These are phyloP conservation scores for Puma concolor DNA, from an alignment of 2,113 vertebrate genomes.

Conservation along the genomic window DNA sequence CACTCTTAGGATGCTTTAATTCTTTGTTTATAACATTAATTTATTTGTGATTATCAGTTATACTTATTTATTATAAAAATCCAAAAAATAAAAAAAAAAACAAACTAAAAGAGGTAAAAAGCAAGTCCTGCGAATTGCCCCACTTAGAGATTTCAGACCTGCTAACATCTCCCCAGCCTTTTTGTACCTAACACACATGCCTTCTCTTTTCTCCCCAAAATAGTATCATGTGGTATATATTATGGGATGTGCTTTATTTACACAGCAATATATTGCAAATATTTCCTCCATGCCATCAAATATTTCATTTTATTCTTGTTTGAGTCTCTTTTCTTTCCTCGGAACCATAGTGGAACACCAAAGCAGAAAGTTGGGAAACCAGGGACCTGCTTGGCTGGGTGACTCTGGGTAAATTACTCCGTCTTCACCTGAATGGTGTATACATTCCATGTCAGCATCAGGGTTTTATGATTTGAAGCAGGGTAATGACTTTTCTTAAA, in stretches of 20 bases:
- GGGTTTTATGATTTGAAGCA: not conserved
- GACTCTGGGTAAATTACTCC: not conserved
- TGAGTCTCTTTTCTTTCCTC: conserved; percentile 5
- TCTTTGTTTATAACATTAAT: not conserved
- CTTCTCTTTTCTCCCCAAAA: not conserved
- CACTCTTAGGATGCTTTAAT: not conserved
- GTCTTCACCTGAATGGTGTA: not conserved
- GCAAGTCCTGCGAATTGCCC: not conserved
- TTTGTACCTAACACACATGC: not conserved
- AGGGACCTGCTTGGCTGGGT: not conserved
- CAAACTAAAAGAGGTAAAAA: not conserved
- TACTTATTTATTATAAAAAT: not conserved
- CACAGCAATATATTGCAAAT: not conserved
- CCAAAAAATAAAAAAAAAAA: not conserved
- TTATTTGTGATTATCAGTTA: not conserved
- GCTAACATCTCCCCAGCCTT: not conserved
- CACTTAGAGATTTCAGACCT: not conserved
- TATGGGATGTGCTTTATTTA: not conserved
- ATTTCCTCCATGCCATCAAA: not conserved
- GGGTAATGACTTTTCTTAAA: not conserved
- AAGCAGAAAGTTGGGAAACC: not conserved
- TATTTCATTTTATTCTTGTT: conserved; percentile 18
- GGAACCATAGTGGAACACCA: not conserved
- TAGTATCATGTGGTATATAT: not conserved
- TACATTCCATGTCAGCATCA: not conserved